Base-by-base conservation (phyloP, 2,113 vertebrate species). In the Erythrolamprus reginae region DNA sequence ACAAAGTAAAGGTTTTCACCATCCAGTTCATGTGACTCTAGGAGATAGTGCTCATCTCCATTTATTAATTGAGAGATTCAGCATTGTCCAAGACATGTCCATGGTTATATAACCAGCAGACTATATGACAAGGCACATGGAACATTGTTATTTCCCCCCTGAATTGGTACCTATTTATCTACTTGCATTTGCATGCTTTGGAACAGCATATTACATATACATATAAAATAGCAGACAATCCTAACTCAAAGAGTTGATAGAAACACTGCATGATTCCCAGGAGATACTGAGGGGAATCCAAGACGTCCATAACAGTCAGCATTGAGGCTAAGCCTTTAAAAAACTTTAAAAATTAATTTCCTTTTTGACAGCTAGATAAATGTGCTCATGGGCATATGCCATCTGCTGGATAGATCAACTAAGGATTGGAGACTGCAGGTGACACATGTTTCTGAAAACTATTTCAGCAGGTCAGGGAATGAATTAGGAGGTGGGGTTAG, bases 281-380 rank as follows among this genome's bases (percentile, higher is more conserved):
- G 93, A 89, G 45, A 24, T 24, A 88, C 90, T 48, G 38, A 92
- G 89, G 87, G 86, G 92, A 94, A 93, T 93, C 86, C 84, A 90
- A 92, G 88, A 90, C 45, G 88, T 84, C 61, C 90, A 45, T 89
- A 91, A 56, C 83, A 88, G 83, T 51, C 87, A 91, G 26, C 4
- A 9, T 47, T 89, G 21, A 33, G 50, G 84, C 83, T 24, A 1
- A 23, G 42, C 28, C 58, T 89, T 88, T 58, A 89, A 91, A 89
- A 91, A 6, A 0, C 17, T 90, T 47, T 38, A 65, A 90, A 85
- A 56, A 15, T 7, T 61, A 51, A 91, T 91, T 91, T 85, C n/a
- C 1, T 10, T 89, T 84, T 58, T 38, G 42, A 48, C 6, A 10
- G 26, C 4, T 42, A 84, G 26, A 70, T 38, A 38, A 56, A 90